Conservation (phyloP, 2,797 vertebrate genomes). For the Typhlichthys subterraneus region DNA sequence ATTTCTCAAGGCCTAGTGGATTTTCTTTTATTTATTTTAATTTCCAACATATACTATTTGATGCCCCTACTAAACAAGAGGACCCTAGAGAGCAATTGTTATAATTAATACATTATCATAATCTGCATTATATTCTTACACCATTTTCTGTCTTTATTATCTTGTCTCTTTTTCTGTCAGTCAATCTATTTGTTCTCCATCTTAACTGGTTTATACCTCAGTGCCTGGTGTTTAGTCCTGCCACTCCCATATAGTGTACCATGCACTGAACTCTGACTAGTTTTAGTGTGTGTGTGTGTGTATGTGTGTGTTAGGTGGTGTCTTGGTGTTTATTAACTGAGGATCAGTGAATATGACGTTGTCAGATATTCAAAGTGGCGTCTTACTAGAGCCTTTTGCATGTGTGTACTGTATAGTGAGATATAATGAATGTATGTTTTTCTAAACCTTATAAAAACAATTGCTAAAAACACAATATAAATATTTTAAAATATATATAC, state of each 20-base stretch:
- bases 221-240: not conserved
- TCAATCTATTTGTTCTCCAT: not conserved
- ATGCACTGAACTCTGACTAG: too few relatives aligned
- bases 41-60: conserved; percentile 79
- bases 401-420: not conserved
- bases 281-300: not conserved
- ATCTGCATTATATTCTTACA: conserved; percentile 77
- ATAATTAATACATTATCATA: conserved; percentile 82
- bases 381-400: not conserved
- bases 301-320: conserved; percentile 11
- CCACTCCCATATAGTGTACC: too few relatives aligned
- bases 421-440: not conserved
- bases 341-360: too few relatives aligned
- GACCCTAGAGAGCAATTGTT: conserved; percentile 90
- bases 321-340: not conserved
- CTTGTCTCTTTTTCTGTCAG: conserved; percentile 51
- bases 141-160: conserved; percentile 35
- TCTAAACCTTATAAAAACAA: too few relatives aligned
- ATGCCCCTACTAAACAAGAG: conserved; percentile 94
- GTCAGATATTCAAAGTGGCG: too few relatives aligned
- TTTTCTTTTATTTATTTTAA: conserved; percentile 79
- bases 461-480: too few relatives aligned
- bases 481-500: not conserved
- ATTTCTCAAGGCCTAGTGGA: conserved; percentile 90
- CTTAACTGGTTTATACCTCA: not conserved